Evolutionary conservation across 2,113 vertebrate species (phyloP), one percentile per base, ranked within the genome.

Genomic region (Aleadryas rufinucha): DNA sequence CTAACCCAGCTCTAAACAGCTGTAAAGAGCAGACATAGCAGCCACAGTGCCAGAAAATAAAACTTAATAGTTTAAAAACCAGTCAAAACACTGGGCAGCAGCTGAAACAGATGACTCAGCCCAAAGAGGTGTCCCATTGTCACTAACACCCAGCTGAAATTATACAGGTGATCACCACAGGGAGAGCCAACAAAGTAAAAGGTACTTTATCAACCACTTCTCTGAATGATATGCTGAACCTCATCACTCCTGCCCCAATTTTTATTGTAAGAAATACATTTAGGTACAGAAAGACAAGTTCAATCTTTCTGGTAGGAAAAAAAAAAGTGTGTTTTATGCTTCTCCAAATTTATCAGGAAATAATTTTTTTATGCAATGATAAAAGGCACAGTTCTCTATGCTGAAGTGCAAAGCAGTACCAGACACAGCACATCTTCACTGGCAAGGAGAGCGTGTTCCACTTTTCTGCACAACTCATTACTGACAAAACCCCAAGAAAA

Each of bases 401-500:
- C 96, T 97, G 97, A 96, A 96, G 83, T 90, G 52, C 86, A 95
- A 98, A 96, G 95, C 81, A 97, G 89, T 61, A 68, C 33, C 95
- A 97, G 80, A 86, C 86, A 91, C 24, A 96, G 97, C 96, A 92
- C 88, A 95, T 93, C 93, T 92, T 94, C 97, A 94, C 78, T 59
- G 44, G 87, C 95, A 97, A 94, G 86, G 69, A 96, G 77, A 88
- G 83, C 17, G 22, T 83, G 95, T 97, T 98, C 95, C 94, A 92
- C 93, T 92, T 71, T 93, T 93, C 93, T 97, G 97, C 95, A 97
- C 95, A 98, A 97, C 91, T 97, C 97, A 98, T 98, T 98, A 98
- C 95, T 93, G 82, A 65, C 93, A 95, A 95, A 78, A 97, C 75
- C 96, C 96, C 97, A 96, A 97, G 96, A 98, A 98, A 98, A 95